Base-by-base conservation (phyloP, 2,888 invertebrate species). In the Oxystoma pomonae region DNA sequence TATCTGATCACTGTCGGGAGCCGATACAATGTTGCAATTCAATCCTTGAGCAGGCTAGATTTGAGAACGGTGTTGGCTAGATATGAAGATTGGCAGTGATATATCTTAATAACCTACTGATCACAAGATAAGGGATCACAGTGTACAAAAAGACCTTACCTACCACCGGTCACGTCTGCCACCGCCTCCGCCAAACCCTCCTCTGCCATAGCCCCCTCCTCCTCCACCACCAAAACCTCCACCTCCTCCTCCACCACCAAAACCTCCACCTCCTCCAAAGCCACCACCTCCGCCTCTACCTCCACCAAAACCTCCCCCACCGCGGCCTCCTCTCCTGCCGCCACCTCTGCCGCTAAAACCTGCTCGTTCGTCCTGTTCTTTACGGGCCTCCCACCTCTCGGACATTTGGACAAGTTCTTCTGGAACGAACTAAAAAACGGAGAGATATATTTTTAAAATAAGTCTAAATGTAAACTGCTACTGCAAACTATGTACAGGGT, bases 401-500 rank as follows among this genome's bases (percentile, higher is more conserved):
- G 92, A 88, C 95, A 96, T 95, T 17, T 84, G 78, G 22, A 84
- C 81, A 52, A 96, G 78, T 71, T 92, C 90, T 12, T 86, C 83
- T 0, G 94, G 94, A 12, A 96, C 87, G 71, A 88, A 87, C 84
- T 94, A 69, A 20, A 67, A 68, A n/a, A n/a, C n/a, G n/a, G n/a
- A n/a, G n/a, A n/a, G n/a, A n/a, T n/a, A n/a, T n/a, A n/a, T n/a
- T n/a, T n/a, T n/a, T n/a, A n/a, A n/a, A n/a, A n/a, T n/a, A n/a
- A n/a, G n/a, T n/a, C n/a, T n/a, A n/a, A n/a, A n/a, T n/a, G n/a
- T n/a, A n/a, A n/a, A n/a, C n/a, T n/a, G n/a, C n/a, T n/a, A n/a
- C n/a, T n/a, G n/a, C n/a, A n/a, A n/a, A n/a, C n/a, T n/a, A n/a
- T n/a, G n/a, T n/a, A n/a, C n/a, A n/a, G n/a, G n/a, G n/a, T n/a